Percentiles rank a stretch among this genome's conserved stretches.
Conservation (phyloP, 1,140 invertebrate species). For the Cydia splendana region DNA sequence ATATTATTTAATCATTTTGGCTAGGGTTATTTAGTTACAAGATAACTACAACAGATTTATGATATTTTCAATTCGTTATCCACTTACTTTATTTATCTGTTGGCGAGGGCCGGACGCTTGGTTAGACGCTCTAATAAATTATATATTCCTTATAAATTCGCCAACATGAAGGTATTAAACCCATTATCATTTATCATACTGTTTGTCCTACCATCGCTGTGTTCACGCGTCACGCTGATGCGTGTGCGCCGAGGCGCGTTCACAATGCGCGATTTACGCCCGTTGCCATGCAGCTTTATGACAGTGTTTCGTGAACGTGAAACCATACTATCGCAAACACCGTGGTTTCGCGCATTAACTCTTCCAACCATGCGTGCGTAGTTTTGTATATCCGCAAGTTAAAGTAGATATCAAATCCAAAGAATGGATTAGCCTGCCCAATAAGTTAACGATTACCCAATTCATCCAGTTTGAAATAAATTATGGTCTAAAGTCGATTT, state of each 20-base stretch:
- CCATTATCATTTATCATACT: background rate
- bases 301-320: constrained; percentile 40
- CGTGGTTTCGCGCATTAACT: constrained; percentile 32
- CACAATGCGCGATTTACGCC: constrained; percentile 48
- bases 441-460: too few species aligned
- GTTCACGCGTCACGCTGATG: constrained; percentile 49
- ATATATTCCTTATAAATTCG: too few species aligned
- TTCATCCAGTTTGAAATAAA: too few species aligned
- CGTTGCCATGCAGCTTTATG: constrained; percentile 42
- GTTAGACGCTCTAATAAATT: too few species aligned
- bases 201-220: background rate
- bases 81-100: too few species aligned
- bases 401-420: background rate
- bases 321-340: constrained; percentile 34
- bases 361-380: background rate
- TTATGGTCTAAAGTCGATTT: too few species aligned
- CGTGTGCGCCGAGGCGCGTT: constrained; percentile 52
- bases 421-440: background rate
- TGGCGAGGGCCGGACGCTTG: too few species aligned
- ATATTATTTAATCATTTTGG: background rate
- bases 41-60: too few species aligned
- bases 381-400: background rate
- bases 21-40: too few species aligned
- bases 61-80: too few species aligned
- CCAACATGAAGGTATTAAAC: too few species aligned